Evolutionary conservation across 1,140 invertebrate species (phyloP), one percentile per base, ranked within the genome.

Genomic region (Trinorchestia longiramus): DNA sequence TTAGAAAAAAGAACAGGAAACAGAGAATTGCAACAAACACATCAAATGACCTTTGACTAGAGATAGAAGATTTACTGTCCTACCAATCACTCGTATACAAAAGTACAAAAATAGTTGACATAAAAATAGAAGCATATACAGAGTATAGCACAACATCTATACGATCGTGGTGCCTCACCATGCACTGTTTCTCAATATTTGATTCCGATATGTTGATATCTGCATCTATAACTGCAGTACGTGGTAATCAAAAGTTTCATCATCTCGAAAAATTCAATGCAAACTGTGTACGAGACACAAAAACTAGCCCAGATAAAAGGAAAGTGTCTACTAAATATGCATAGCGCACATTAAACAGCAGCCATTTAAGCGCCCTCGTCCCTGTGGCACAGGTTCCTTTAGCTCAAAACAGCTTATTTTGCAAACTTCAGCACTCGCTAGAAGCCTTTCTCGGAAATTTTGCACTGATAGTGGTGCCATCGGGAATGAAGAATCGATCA

Each of bases 321-420:
- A 3, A 36, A 28, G 62, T 36, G 28, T 77, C 15, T 23, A 77
- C 36, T 23, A 77, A 77, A 36, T 23, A 77, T 36, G 28, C 62
- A 77, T 3, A 77, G 62, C 62, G 3, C 11, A 36, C 62, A 15
- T 77, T 11, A 3, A 19, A 77, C 28, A 28, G 28, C 15, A 11
- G 11, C 36, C 11, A 28, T 36, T 77, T 28, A 77, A 77, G 28
- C 6, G 11, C 62, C 62, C 62, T 36, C 62, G 62, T 77, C 28
- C 62, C 62, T 77, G 11, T 3, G 28, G 62, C 62, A 77, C 1
- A 77, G 28, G 62, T 28, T 36, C 15, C 62, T 77, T 28, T 23
- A 77, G 62, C 62, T 77, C 62, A 77, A 77, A 77, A 77, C 62
- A 77, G 62, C 62, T 77, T 77, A 77, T 77, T 77, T 77, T 77